These are phyloP conservation scores for Bostrychus sinensis DNA, from an alignment of 2,113 vertebrate species.

Conservation along the genomic window DNA sequence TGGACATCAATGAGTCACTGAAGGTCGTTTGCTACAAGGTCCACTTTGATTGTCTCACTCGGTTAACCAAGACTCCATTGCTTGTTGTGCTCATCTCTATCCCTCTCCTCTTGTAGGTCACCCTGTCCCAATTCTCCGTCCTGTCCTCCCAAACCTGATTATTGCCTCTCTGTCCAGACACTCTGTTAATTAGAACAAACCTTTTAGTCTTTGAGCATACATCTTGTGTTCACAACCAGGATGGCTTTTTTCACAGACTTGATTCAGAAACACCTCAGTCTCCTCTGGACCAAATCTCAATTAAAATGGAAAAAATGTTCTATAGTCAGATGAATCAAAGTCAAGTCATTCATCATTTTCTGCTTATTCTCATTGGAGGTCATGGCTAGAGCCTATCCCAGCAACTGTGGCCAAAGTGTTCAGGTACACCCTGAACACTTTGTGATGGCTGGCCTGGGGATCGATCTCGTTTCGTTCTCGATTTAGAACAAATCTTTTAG, in stretches of 20 bases:
- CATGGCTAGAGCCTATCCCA: too few relatives aligned
- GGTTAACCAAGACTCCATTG: slow-evolving; percentile 36
- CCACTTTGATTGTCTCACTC: slow-evolving; percentile 28
- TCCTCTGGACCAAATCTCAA: neutral
- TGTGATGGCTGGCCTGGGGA: too few relatives aligned
- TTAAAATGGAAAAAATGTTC: slow-evolving; percentile 2
- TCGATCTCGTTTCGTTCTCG: too few relatives aligned
- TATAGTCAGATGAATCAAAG: neutral
- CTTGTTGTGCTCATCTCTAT: slow-evolving; percentile 28
- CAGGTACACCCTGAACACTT: too few relatives aligned
- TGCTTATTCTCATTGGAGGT: too few relatives aligned
- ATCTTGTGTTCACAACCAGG: slow-evolving; percentile 34
- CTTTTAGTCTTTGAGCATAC: slow-evolving; percentile 63
- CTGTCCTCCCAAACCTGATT: slow-evolving; percentile 72
- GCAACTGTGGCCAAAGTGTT: too few relatives aligned
- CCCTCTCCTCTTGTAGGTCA: slow-evolving; percentile 39
- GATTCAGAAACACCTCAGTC: slow-evolving; percentile 1
- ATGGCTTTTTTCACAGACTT: neutral
- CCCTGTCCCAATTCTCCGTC: slow-evolving; percentile 54
- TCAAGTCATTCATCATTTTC: too few relatives aligned
- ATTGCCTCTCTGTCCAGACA: slow-evolving; percentile 61
- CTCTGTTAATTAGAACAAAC: slow-evolving; percentile 75
- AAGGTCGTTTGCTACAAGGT: slow-evolving; percentile 40
- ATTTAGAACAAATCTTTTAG: too few relatives aligned
- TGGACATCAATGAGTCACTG: slow-evolving; percentile 25